Evolutionary conservation across 1,140 invertebrate species (phyloP).

Genomic region (Psix sp.): DNA sequence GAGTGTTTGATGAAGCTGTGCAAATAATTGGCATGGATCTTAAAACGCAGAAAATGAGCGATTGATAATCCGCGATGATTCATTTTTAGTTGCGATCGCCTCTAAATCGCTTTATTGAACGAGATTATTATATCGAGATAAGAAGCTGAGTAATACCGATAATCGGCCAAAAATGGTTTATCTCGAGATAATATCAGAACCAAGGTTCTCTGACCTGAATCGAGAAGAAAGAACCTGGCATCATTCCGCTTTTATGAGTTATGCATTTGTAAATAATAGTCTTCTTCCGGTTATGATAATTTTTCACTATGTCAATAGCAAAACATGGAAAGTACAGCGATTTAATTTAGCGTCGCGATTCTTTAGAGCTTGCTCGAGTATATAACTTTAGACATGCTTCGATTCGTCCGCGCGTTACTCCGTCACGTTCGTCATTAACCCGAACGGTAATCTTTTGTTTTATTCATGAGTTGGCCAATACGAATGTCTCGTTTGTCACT

Average conservation of each 20-base stretch:
- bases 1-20: too few relatives aligned
- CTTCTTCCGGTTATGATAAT: too few relatives aligned
- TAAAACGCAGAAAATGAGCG: conserved; percentile 2
- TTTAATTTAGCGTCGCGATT: conserved; percentile 3
- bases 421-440: conserved; percentile 17
- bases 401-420: conserved; percentile 4
- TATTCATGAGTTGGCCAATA: conserved; percentile 9
- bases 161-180: too few relatives aligned
- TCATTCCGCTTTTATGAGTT: too few relatives aligned
- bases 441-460: conserved; percentile 13
- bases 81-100: conserved; percentile 6
- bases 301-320: too few relatives aligned
- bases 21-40: too few relatives aligned
- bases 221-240: too few relatives aligned
- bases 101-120: not conserved
- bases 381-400: conserved; percentile 10
- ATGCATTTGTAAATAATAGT: too few relatives aligned
- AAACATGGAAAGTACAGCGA: conserved; percentile 9
- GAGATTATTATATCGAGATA: not conserved
- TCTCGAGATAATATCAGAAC: too few relatives aligned
- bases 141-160: not conserved
- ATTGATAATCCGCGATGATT: not conserved
- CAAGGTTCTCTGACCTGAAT: too few relatives aligned
- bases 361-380: conserved; percentile 2
- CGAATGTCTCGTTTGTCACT: conserved; percentile 7